Evolutionary conservation across 2,888 invertebrate species (phyloP), one percentile per base, ranked within the genome.

Genomic region (Graphium colonna): DNA sequence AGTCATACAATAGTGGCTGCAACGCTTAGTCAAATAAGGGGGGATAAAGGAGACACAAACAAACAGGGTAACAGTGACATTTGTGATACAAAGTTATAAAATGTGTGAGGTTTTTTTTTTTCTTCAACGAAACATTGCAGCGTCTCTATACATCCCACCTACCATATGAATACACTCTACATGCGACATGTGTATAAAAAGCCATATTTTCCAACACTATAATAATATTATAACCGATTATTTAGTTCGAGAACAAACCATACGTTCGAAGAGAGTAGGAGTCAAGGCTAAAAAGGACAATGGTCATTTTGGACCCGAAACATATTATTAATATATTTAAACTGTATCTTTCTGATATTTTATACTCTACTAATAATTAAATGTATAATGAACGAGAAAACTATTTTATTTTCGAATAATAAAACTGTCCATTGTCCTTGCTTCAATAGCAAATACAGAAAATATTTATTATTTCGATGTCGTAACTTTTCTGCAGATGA

Each of bases 1-100:
- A 82, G 68, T 82, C 73, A 65, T 86, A 84, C 77, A 86, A 83
- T 86, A 82, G 64, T 58, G 59, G 75, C 76, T 77, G 79, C 82
- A 77, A 75, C 67, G 73, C 73, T 71, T 64, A 67, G 73, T 71
- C 62, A 63, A 62, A 21, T 10, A 28, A 15, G 43, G 38, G 63
- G 48, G 26, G 63, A 33, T 52, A 62, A 5, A 31, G 9, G 10
- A 31, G 1, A 31, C 3, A 36, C 12, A 53, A 55, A 63, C 60
- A 56, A 59, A 56, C 60, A 58, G 60, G 46, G 60, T 60, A 57
- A 60, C 54, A 51, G 59, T 56, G 58, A 57, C 52, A 41, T 60
- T 71, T 67, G 69, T 70, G 55, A 60, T 43, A 46, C 36, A 51
- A 50, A 56, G 52, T 60, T 62, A 46, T 43, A 59, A 64, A 57